Evolutionary conservation across 2,113 vertebrate species (phyloP).

Genomic region (Falcunculus frontatus): DNA sequence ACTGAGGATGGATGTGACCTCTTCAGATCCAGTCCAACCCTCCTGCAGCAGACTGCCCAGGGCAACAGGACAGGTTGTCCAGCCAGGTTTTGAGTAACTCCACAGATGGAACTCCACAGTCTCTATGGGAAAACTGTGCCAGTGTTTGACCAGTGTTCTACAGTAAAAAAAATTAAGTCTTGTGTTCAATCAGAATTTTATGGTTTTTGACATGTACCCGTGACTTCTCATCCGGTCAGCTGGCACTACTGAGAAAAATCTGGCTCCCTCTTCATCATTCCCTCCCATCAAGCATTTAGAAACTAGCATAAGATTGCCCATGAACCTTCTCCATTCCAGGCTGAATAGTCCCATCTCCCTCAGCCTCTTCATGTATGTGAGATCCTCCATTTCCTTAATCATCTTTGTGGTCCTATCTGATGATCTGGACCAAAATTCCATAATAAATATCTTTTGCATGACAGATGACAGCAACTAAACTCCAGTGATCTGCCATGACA

Average conservation of each 20-base stretch:
- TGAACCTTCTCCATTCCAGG: not conserved
- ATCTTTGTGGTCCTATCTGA: not conserved
- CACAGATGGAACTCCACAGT: not conserved
- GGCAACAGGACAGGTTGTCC: not conserved
- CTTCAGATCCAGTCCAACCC: not conserved
- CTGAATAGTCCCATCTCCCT: not conserved
- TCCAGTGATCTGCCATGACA: not conserved
- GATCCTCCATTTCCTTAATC: not conserved
- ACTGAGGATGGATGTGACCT: not conserved
- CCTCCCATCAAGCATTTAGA: not conserved
- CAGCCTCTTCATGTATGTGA: not conserved
- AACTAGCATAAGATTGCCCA: not conserved
- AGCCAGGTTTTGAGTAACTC: not conserved
- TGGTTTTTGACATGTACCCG: not conserved
- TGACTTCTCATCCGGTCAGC: not conserved
- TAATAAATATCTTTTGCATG: not conserved
- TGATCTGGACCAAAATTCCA: not conserved
- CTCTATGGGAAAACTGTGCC: not conserved
- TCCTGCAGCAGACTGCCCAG: not conserved
- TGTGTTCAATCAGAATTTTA: not conserved
- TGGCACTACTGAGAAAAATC: not conserved
- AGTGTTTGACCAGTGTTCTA: not conserved
- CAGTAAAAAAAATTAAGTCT: not conserved
- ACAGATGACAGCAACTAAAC: not conserved
- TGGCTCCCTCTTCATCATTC: not conserved